phyloP scores from a whole-genome alignment of 2,888 invertebrate species.

The Kuschelorhynchus macadamiae region DNA sequence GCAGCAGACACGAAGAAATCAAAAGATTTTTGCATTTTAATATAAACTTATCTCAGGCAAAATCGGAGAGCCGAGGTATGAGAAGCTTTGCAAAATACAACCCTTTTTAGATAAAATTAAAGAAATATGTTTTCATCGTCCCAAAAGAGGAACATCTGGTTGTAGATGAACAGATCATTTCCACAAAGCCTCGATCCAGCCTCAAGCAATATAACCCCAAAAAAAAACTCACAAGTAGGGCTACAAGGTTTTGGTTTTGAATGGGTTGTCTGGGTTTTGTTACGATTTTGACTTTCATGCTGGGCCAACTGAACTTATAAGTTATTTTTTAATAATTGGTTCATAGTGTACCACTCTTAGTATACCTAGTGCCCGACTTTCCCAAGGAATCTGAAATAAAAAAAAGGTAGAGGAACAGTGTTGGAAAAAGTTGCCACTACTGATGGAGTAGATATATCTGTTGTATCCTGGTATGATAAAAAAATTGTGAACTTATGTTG shows the following conservation, averaged over 20 bases:
- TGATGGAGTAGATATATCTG: slow-evolving; percentile 51
- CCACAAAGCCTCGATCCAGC: slow-evolving; percentile 41
- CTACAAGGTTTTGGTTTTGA: slow-evolving; percentile 55
- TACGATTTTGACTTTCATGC: slow-evolving; percentile 56
- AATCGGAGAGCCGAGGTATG: too few species aligned
- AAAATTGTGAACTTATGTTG: slow-evolving; percentile 61
- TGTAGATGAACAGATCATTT: slow-evolving; percentile 46
- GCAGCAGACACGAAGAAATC: too few species aligned
- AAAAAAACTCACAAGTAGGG: slow-evolving; percentile 60
- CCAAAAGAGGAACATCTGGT: slow-evolving; percentile 9
- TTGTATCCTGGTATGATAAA: slow-evolving; percentile 62
- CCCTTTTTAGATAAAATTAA: too few species aligned
- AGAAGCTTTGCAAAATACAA: too few species aligned
- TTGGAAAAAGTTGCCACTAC: slow-evolving; percentile 52
- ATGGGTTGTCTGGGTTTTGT: slow-evolving; percentile 53
- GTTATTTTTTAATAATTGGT: slow-evolving; percentile 61
- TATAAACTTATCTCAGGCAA: too few species aligned
- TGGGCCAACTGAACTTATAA: slow-evolving; percentile 40
- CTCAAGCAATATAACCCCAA: slow-evolving; percentile 57
- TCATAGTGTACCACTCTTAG: slow-evolving; percentile 51
- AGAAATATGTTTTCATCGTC: neutral
- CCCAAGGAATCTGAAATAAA: slow-evolving; percentile 44
- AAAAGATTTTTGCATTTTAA: too few species aligned
- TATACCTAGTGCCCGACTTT: slow-evolving; percentile 49
- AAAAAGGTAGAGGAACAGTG: slow-evolving; percentile 53